Evolutionary conservation across 2,113 vertebrate genomes (phyloP).

Genomic region (Tretioscincus oriximinensis): DNA sequence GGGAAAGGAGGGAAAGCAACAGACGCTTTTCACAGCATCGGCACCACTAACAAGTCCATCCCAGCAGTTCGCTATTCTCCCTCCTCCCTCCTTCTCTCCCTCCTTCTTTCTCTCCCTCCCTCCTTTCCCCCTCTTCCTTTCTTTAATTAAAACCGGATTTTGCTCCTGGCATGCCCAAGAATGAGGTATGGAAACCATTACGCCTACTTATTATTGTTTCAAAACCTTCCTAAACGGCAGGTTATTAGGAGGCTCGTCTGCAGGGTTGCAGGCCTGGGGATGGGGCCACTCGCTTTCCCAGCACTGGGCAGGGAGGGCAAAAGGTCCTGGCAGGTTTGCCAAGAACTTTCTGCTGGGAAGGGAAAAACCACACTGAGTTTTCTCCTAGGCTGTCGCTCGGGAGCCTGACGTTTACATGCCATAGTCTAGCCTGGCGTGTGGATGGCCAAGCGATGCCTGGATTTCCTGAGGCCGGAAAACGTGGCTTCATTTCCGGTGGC

Average conservation of each 20-base stretch:
- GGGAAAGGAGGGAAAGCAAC: background rate
- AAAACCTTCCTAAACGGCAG: constrained; percentile 40
- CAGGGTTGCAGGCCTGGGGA: background rate
- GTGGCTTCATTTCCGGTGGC: background rate
- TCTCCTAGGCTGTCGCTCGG: too few relatives aligned
- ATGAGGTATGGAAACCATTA: constrained; percentile 42
- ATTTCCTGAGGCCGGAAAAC: background rate
- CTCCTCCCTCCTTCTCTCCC: background rate
- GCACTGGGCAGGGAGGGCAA: background rate
- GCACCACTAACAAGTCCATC: background rate
- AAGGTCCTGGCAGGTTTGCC: background rate
- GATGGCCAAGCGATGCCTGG: too few relatives aligned
- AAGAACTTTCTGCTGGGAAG: background rate
- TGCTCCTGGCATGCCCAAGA: constrained; percentile 29
- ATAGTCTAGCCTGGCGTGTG: too few relatives aligned
- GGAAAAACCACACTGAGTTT: too few relatives aligned
- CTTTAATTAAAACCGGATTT: constrained; percentile 45
- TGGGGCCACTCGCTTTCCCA: background rate
- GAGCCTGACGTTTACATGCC: too few relatives aligned
- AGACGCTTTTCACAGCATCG: background rate
- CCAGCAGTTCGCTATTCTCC: background rate
- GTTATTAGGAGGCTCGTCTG: constrained; percentile 24
- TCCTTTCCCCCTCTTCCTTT: constrained; percentile 14
- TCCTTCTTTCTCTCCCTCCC: background rate
- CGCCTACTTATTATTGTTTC: constrained; percentile 39